A percentile compares a stretch with the other conserved stretches of the same genome.
phyloP scores from a whole-genome alignment of 2,113 vertebrate genomes.

The Crocuta crocuta region DNA sequence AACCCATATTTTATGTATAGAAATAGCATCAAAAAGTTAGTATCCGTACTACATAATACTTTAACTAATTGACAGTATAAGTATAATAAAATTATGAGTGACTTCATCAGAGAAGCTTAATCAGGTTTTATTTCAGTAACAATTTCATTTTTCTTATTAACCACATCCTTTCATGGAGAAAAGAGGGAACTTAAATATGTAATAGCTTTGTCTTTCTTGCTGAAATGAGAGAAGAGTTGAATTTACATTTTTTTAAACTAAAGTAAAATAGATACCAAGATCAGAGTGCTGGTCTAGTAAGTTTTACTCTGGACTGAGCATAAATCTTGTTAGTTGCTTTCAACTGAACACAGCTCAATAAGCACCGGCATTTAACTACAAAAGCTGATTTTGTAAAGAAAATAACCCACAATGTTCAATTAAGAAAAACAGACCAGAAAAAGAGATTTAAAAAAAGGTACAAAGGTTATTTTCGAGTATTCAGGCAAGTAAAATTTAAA shows the following conservation, averaged over 20 bases:
- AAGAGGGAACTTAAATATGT: background rate
- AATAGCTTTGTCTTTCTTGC: background rate
- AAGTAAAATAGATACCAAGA: slow-evolving; percentile 28
- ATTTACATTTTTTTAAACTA: slow-evolving; percentile 32
- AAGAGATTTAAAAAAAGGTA: slow-evolving; percentile 31
- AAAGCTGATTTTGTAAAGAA: slow-evolving; percentile 62
- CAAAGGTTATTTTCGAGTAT: background rate
- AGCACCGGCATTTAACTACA: slow-evolving; percentile 50
- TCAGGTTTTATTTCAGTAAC: background rate
- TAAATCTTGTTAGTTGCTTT: slow-evolving; percentile 58
- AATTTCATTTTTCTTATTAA: background rate
- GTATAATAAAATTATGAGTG: background rate
- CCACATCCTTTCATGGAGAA: background rate
- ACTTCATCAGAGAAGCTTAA: background rate
- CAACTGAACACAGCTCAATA: slow-evolving; percentile 55
- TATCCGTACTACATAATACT: background rate
- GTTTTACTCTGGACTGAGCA: slow-evolving; percentile 2
- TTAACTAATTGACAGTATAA: background rate
- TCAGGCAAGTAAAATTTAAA: slow-evolving; percentile 69
- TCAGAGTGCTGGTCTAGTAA: background rate
- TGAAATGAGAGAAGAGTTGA: slow-evolving; percentile 38
- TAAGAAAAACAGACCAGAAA: slow-evolving; percentile 62
- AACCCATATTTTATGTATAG: background rate
- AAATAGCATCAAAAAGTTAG: background rate
- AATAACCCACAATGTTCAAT: slow-evolving; percentile 74